Evolutionary conservation across 1,140 invertebrate genomes (phyloP).

Genomic region (Mesaphorura yosii): DNA sequence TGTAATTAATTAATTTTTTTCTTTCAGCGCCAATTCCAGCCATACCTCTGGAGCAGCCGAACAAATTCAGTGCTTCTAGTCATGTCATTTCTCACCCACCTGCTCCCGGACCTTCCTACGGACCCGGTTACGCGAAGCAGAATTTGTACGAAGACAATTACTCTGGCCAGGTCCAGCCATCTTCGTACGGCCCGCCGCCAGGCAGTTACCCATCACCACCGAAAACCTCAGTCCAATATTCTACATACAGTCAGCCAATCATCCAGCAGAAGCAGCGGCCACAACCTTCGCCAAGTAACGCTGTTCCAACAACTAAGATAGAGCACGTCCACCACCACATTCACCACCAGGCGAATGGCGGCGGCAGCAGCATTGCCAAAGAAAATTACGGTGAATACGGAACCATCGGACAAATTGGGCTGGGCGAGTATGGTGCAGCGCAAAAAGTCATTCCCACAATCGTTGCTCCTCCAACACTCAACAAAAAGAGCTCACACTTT

Average conservation of each 20-base stretch:
- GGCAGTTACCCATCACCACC: neutral
- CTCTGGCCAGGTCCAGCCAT: neutral
- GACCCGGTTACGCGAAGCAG: no score
- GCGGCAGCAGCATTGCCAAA: neutral
- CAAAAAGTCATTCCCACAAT: slow-evolving; percentile 8
- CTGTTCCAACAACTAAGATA: neutral
- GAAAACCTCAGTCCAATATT: neutral
- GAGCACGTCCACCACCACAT: slow-evolving; percentile 26
- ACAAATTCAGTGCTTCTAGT: neutral
- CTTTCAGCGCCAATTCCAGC: neutral
- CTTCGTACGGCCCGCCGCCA: neutral
- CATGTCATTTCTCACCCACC: no score
- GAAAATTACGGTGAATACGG: neutral
- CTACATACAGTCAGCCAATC: neutral
- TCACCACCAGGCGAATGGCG: slow-evolving; percentile 16
- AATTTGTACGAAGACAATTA: no score
- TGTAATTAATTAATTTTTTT: neutral
- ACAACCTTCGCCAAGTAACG: slow-evolving; percentile 5
- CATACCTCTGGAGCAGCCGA: neutral
- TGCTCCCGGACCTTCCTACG: neutral
- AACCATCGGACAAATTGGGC: neutral
- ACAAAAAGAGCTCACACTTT: neutral
- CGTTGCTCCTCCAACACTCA: slow-evolving; percentile 8
- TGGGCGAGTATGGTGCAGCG: slow-evolving; percentile 7
- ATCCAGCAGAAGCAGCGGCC: neutral